These are phyloP conservation scores for Leptinotarsa tumamoca DNA, from an alignment of 2,888 invertebrate genomes.

Conservation along the genomic window DNA sequence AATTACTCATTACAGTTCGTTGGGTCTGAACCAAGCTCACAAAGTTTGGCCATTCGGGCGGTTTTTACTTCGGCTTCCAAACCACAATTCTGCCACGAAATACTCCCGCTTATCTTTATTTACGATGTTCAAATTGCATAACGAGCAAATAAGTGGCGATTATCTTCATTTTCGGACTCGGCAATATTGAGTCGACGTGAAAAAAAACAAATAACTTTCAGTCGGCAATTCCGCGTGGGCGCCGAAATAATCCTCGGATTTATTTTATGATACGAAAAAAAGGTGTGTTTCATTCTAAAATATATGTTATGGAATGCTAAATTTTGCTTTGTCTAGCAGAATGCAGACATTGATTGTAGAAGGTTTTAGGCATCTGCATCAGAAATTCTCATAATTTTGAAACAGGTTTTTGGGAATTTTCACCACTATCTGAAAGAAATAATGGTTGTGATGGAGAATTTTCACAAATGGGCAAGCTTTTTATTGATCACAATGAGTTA, in stretches of 20 bases:
- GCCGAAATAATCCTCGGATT: not conserved
- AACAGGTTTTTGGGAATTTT: no score
- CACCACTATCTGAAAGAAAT: no score
- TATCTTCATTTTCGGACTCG: conserved; percentile 9
- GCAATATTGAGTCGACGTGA: not conserved
- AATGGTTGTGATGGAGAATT: no score
- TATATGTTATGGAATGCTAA: not conserved
- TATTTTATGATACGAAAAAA: not conserved
- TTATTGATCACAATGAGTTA: no score
- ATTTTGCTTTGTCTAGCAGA: not conserved
- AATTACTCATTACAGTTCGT: not conserved
- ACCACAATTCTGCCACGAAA: conserved; percentile 9
- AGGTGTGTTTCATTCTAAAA: not conserved
- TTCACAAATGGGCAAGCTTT: no score
- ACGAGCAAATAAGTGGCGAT: conserved; percentile 16
- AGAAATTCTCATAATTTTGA: no score
- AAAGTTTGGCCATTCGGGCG: conserved; percentile 2
- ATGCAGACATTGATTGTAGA: no score
- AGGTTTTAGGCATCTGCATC: no score
- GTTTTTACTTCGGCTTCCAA: not conserved
- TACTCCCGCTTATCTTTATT: conserved; percentile 13
- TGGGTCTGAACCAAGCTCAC: not conserved
- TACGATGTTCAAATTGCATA: conserved; percentile 20
- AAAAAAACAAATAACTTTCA: not conserved
- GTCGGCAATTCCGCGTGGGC: not conserved